phyloP scores from a whole-genome alignment of 2,888 invertebrate species.

The Tetragonisca angustula region DNA sequence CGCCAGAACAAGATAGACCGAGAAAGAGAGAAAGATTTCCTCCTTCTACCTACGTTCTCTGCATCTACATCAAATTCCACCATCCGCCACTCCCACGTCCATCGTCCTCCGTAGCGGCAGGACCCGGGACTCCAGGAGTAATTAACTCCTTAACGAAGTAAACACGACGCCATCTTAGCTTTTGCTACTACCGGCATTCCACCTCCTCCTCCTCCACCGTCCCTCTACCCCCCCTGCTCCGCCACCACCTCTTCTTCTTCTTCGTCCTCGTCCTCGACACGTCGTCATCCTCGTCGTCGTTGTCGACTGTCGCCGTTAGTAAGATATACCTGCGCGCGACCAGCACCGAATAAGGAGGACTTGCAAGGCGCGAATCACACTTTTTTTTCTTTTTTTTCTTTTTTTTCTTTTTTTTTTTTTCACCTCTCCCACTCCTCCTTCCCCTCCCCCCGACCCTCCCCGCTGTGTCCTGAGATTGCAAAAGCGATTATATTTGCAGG shows the following conservation, averaged over 20 bases:
- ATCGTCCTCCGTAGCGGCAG: conserved; percentile 76
- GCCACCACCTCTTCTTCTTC: conserved; percentile 15
- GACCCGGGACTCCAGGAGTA: conserved; percentile 81
- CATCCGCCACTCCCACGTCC: conserved; percentile 74
- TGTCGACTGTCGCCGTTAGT: conserved; percentile 46
- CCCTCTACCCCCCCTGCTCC: conserved; percentile 63
- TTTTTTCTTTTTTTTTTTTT: background rate
- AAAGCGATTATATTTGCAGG: conserved; percentile 78
- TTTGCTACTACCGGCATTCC: conserved; percentile 72
- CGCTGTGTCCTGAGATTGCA: conserved; percentile 66
- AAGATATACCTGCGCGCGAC: conserved; percentile 69
- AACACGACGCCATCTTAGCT: conserved; percentile 83
- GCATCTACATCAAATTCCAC: conserved; percentile 76
- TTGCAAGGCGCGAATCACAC: conserved; percentile 69
- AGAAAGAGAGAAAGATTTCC: conserved; percentile 67
- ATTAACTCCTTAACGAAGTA: conserved; percentile 84
- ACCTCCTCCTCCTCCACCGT: conserved; percentile 55
- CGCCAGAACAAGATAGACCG: conserved; percentile 41
- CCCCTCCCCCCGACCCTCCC: background rate
- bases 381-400: background rate
- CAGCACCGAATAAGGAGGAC: conserved; percentile 51
- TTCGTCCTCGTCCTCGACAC: conserved; percentile 36
- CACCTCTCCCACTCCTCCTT: conserved; percentile 16
- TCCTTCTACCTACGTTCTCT: conserved; percentile 69
- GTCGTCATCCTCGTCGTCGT: conserved; percentile 4